phyloP scores from a whole-genome alignment of 1,140 invertebrate genomes.

The Bombus waltoni region DNA sequence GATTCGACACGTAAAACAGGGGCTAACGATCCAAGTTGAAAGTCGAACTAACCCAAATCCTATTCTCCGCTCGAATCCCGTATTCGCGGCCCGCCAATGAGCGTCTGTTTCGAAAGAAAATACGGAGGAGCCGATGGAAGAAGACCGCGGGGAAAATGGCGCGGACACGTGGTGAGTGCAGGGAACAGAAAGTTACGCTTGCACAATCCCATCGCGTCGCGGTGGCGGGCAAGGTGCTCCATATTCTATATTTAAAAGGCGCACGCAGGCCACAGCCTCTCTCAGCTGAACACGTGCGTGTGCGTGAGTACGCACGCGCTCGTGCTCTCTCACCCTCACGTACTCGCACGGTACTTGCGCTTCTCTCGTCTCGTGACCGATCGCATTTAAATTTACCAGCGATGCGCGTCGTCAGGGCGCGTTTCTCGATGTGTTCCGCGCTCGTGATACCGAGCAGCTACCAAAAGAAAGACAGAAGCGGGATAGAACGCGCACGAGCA shows the following conservation, averaged over 20 bases:
- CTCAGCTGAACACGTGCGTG: conserved; percentile 45
- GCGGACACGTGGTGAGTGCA: conserved; percentile 60
- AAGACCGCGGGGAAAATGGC: not conserved
- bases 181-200: conserved; percentile 67
- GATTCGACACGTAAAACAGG: no score
- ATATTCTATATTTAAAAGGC: conserved; percentile 74
- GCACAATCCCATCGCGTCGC: conserved; percentile 62
- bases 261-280: conserved; percentile 42
- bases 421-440: not conserved
- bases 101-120: conserved; percentile 29
- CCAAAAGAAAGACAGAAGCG: not conserved
- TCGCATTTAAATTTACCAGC: conserved; percentile 69
- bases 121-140: not conserved
- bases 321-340: conserved; percentile 1
- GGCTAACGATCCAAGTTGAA: not conserved
- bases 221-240: conserved; percentile 68
- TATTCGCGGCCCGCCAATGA: not conserved
- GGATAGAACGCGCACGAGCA: not conserved
- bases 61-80: not conserved
- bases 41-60: not conserved
- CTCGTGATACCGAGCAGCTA: not conserved
- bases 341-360: conserved; percentile 16
- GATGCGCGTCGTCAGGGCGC: conserved; percentile 49
- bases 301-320: conserved; percentile 38
- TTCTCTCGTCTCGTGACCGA: conserved; percentile 50